Percentiles rank a stretch among this genome's conserved stretches.
These are phyloP conservation scores for Poeciliopsis turneri DNA, from an alignment of 2,797 vertebrate species.

Conservation along the genomic window DNA sequence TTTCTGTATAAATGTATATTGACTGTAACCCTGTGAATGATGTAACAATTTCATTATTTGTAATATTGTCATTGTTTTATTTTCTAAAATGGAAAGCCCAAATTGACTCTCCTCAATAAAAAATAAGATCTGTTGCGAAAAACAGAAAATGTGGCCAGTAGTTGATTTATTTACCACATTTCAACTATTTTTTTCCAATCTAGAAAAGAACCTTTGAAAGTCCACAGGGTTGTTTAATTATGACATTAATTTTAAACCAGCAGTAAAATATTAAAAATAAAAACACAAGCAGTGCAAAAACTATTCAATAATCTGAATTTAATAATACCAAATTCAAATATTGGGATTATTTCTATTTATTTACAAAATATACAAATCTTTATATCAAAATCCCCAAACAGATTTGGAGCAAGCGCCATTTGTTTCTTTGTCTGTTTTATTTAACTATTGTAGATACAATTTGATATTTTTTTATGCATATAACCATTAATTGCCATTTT, in stretches of 20 bases:
- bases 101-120: conserved; percentile 87
- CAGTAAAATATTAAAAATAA: neutral
- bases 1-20: conserved; percentile 89
- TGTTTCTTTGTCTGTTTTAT: neutral
- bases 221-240: neutral
- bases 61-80: conserved; percentile 90
- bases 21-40: conserved; percentile 90
- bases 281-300: too few relatives aligned
- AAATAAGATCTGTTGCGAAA: conserved; percentile 77
- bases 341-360: neutral
- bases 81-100: conserved; percentile 88
- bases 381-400: neutral
- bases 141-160: conserved; percentile 30
- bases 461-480: neutral
- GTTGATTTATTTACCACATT: conserved; percentile 5
- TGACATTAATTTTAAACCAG: neutral
- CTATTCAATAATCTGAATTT: neutral
- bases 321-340: neutral
- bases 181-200: neutral
- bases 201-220: neutral
- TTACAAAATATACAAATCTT: neutral
- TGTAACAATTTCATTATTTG: conserved; percentile 91
- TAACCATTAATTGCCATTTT: neutral
- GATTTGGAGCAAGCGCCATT: neutral
- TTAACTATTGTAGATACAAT: neutral